Evolutionary conservation across 2,888 invertebrate species (phyloP).

Genomic region (Trilocha varians): DNA sequence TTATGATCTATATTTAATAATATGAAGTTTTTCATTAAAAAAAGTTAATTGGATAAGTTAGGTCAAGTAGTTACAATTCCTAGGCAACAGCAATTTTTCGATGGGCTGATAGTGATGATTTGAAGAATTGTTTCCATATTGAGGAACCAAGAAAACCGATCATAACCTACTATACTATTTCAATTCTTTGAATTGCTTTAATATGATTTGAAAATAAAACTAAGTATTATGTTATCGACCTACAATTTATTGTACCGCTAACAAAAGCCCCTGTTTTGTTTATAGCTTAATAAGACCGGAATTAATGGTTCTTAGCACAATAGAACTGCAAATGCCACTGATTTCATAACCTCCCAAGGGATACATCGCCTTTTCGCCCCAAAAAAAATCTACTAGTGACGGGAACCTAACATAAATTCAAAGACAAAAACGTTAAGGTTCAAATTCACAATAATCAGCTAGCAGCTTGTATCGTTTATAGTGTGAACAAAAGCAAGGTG

Average conservation of each 20-base stretch:
- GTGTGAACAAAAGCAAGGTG: conserved; percentile 47
- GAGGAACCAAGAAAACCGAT: too few species aligned
- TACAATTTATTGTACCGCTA: conserved; percentile 8
- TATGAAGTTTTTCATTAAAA: too few species aligned
- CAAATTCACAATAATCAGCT: conserved; percentile 16
- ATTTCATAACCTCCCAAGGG: conserved; percentile 75
- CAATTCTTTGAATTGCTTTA: too few species aligned
- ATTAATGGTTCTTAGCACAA: conserved; percentile 73
- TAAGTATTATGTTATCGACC: neutral
- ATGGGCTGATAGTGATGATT: too few species aligned
- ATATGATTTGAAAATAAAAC: neutral
- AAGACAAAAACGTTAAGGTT: conserved; percentile 19
- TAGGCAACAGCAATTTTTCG: too few species aligned
- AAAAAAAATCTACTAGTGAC: conserved; percentile 34
- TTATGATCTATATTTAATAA: too few species aligned
- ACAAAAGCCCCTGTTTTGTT: conserved; percentile 59
- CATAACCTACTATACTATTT: too few species aligned
- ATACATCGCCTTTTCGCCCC: conserved; percentile 67
- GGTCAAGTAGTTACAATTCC: too few species aligned
- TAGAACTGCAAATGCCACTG: conserved; percentile 80
- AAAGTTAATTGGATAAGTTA: too few species aligned
- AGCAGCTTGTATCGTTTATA: conserved; percentile 34
- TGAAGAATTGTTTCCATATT: too few species aligned
- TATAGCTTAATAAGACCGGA: conserved; percentile 68
- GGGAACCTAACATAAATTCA: conserved; percentile 25